Percentiles rank a stretch among this genome's conserved stretches.
phyloP scores from a whole-genome alignment of 2,797 vertebrate species.

The Loris lydekkerianus region DNA sequence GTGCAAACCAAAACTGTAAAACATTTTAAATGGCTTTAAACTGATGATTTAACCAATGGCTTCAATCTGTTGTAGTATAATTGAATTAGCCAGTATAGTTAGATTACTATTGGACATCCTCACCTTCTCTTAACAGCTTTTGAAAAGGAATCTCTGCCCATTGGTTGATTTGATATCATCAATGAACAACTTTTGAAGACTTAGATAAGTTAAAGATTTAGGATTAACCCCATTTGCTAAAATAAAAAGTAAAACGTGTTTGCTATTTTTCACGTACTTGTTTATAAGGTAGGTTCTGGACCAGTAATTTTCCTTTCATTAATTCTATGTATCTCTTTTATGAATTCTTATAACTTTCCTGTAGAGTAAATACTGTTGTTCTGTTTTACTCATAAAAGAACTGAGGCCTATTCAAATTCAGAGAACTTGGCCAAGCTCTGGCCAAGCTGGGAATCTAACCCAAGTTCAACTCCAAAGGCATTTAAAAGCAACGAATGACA shows the following conservation, averaged over 20 bases:
- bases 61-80: background rate
- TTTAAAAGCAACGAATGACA: constrained; percentile 24
- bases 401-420: constrained; percentile 3
- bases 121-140: background rate
- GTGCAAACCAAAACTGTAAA: constrained; percentile 18
- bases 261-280: constrained; percentile 48
- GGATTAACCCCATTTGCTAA: constrained; percentile 38
- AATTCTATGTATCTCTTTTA: constrained; percentile 34
- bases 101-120: background rate
- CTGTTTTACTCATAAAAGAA: constrained; percentile 22
- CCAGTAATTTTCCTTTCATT: constrained; percentile 32
- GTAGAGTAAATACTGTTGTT: background rate
- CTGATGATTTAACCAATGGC: background rate
- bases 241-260: constrained; percentile 42
- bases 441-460: background rate
- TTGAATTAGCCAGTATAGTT: background rate
- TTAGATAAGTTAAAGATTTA: background rate
- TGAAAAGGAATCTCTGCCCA: background rate
- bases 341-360: constrained; percentile 30
- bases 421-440: background rate
- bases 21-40: constrained; percentile 30
- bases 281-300: background rate
- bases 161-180: background rate
- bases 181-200: background rate
- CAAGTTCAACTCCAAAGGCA: background rate